Percentiles rank a stretch among this genome's conserved stretches.
These are phyloP conservation scores for Amblyjoppa fuscipennis DNA, from an alignment of 2,888 invertebrate species.

Conservation along the genomic window DNA sequence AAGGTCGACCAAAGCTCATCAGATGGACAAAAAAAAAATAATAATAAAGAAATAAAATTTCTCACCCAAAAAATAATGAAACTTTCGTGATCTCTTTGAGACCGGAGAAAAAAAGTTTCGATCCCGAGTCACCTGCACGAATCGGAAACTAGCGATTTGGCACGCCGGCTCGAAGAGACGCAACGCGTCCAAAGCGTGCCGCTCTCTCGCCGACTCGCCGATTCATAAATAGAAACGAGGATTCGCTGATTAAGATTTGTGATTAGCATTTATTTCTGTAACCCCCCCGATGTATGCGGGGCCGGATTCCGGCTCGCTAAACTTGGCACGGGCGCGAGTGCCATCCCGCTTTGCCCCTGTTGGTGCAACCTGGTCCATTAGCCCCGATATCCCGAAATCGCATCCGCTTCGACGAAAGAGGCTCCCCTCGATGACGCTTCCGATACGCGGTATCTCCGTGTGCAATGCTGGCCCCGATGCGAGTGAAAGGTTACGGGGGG, in stretches of 20 bases:
- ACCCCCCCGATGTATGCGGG: constrained; percentile 76
- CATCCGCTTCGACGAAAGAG: constrained; percentile 50
- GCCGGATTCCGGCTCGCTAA: constrained; percentile 80
- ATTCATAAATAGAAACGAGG: constrained; percentile 68
- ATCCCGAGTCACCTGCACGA: background rate
- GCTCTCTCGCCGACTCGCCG: constrained; percentile 5
- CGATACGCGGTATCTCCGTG: constrained; percentile 19
- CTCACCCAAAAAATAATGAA: background rate
- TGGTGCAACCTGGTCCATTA: constrained; percentile 83
- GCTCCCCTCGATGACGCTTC: constrained; percentile 23
- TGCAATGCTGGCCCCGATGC: constrained; percentile 27
- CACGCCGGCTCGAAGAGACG: background rate
- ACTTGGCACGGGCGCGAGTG: constrained; percentile 78
- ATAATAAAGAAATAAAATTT: background rate
- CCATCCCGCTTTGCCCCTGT: constrained; percentile 57
- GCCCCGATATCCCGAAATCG: constrained; percentile 79
- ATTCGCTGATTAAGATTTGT: constrained; percentile 82
- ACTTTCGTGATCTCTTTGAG: background rate
- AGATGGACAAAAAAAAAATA: too few relatives aligned
- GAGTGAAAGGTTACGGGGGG: constrained; percentile 53
- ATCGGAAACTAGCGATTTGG: constrained; percentile 2
- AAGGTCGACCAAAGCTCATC: background rate
- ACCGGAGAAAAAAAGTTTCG: background rate
- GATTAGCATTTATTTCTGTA: constrained; percentile 84
- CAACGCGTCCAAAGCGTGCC: constrained; percentile 16